Evolutionary conservation across 2,113 vertebrate genomes (phyloP).

Genomic region (Urocitellus parryii): DNA sequence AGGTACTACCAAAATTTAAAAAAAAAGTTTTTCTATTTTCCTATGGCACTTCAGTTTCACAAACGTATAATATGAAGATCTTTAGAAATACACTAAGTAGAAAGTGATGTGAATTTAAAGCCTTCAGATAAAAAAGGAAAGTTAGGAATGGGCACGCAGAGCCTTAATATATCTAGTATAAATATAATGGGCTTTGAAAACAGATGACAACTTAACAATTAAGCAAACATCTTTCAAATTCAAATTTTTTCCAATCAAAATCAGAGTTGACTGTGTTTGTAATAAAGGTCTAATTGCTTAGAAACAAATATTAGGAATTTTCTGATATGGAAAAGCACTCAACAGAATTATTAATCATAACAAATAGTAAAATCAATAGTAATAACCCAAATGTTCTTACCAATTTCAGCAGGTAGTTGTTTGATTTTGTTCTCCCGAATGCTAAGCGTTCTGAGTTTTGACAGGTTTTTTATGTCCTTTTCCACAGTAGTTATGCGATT

Average conservation of each 20-base stretch:
- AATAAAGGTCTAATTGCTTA: slow-evolving; percentile 23
- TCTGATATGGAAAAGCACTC: slow-evolving; percentile 34
- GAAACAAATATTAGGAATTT: slow-evolving; percentile 24
- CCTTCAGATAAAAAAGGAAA: slow-evolving; percentile 41
- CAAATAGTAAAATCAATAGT: not conserved
- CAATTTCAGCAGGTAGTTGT: slow-evolving; percentile 98
- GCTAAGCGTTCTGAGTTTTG: slow-evolving; percentile 98
- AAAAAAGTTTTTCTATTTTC: not conserved
- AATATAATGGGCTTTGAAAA: slow-evolving; percentile 51
- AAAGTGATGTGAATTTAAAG: slow-evolving; percentile 44
- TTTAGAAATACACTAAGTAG: not conserved
- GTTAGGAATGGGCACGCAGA: slow-evolving; percentile 31
- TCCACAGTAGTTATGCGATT: slow-evolving; percentile 99
- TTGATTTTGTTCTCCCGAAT: slow-evolving; percentile 99
- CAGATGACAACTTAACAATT: slow-evolving; percentile 26
- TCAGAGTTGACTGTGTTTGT: not conserved
- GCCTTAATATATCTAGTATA: not conserved
- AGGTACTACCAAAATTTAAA: not conserved
- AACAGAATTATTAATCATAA: slow-evolving; percentile 28
- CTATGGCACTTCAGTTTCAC: not conserved
- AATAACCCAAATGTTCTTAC: slow-evolving; percentile 86
- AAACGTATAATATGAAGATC: not conserved
- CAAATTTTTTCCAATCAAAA: slow-evolving; percentile 25
- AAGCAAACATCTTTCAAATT: slow-evolving; percentile 51
- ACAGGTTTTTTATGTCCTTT: slow-evolving; percentile 97